Base-by-base conservation (phyloP, 2,888 invertebrate genomes). In the Pardosa pseudoannulata region DNA sequence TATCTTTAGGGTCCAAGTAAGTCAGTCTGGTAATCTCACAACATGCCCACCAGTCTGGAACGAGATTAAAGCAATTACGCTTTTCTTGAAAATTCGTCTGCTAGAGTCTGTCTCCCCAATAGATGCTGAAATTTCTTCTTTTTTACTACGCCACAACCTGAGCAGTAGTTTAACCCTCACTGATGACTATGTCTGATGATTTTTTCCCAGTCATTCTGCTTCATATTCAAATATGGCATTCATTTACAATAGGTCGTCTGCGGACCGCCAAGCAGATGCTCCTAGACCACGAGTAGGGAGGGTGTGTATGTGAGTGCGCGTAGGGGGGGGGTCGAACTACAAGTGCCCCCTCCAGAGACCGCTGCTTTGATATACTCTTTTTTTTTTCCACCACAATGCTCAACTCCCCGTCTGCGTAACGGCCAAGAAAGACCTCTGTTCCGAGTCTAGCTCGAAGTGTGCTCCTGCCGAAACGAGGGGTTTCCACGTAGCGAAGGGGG, bases 311-410 rank as follows among this genome's bases (percentile, higher is more conserved):
- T n/a, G n/a, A n/a, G n/a, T n/a, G n/a, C n/a, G n/a, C n/a, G n/a
- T n/a, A n/a, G n/a, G n/a, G n/a, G n/a, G n/a, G 56, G 56, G 56
- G 56, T 19, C 1, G 23, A 46, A 16, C 23, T 56, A 7, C 19
- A 56, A 56, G 56, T n/a, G 28, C 62, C 41, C 56, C 71, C 28
- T 64, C 70, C 39, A 81, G 32, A 67, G 67, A 73, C 65, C 16
- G 73, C 28, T 65, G 72, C 65, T 39, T 80, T 80, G 56, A 82
- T 32, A n/a, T n/a, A n/a, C n/a, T n/a, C n/a, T n/a, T n/a, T n/a
- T n/a, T 74, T 64, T 68, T 39, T 56, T 62, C 27, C 72, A 39
- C 36, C 68, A 78, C 76, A 83, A 64, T 27, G 71, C 65, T 78
- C 65, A n/a, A 50, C 46, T 81, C 79, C 46, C 64, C 27, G 32